These are phyloP conservation scores for Scaptomyza cyrtandrae DNA, from an alignment of 2,888 invertebrate genomes.

Conservation along the genomic window DNA sequence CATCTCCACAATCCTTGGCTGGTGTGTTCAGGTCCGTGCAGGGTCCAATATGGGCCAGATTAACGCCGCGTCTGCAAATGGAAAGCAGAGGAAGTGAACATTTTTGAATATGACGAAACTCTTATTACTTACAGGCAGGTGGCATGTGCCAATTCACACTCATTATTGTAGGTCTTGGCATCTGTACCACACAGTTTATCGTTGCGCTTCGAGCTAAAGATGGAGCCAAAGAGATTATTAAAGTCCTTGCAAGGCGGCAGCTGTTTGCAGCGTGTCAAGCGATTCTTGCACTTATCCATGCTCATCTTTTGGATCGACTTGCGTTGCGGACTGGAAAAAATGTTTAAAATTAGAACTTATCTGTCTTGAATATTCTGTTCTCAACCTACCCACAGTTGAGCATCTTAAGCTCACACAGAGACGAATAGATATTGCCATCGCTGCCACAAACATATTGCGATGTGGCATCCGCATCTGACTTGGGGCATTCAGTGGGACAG, in stretches of 20 bases:
- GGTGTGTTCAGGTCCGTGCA: constrained; percentile 88
- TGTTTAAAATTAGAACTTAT: neutral
- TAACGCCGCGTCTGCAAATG: constrained; percentile 90
- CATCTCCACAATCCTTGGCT: constrained; percentile 86
- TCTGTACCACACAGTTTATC: constrained; percentile 96
- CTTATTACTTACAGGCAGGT: constrained; percentile 90
- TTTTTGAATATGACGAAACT: too few relatives aligned
- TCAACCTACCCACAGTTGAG: constrained; percentile 92
- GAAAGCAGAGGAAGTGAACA: rapidly evolving
- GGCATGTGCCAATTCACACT: constrained; percentile 92
- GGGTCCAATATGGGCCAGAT: constrained; percentile 94
- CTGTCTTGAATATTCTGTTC: neutral
- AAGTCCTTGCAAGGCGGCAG: constrained; percentile 87
- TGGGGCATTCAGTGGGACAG: constrained; percentile 91
- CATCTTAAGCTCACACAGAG: constrained; percentile 94
- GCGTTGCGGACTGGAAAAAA: constrained; percentile 78
- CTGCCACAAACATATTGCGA: constrained; percentile 91
- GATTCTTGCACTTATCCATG: constrained; percentile 91
- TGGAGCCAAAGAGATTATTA: constrained; percentile 84
- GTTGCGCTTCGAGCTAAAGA: constrained; percentile 86
- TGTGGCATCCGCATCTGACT: constrained; percentile 73
- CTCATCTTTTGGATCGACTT: constrained; percentile 84
- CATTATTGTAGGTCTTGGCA: constrained; percentile 92
- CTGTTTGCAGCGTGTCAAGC: constrained; percentile 91
- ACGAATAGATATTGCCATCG: constrained; percentile 94